Evolutionary conservation across 23 tunicate genomes (phyloP).

Genomic region (Halocynthia aurantium): DNA sequence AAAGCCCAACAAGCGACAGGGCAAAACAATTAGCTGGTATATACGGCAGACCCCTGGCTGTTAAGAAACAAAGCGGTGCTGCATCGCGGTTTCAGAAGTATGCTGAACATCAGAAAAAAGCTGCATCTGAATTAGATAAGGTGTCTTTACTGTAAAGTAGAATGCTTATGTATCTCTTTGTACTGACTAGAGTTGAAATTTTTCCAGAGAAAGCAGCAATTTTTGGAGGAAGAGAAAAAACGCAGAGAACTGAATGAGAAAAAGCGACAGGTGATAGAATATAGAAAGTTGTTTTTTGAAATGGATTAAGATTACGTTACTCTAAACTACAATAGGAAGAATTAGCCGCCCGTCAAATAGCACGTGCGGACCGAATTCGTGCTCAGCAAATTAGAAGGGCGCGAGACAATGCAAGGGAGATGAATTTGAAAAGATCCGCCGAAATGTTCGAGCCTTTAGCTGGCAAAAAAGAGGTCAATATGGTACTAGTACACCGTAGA

Average conservation of each 20-base stretch:
- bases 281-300: not conserved
- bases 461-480: too few relatives aligned
- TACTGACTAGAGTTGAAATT: not conserved
- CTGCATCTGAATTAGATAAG: constrained; percentile 45
- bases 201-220: constrained; percentile 31
- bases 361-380: constrained; percentile 37
- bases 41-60: constrained; percentile 76
- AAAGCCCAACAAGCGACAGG: constrained; percentile 14
- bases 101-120: constrained; percentile 38
- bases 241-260: constrained; percentile 47
- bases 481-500: too few relatives aligned
- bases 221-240: constrained; percentile 42
- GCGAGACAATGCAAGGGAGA: constrained; percentile 60
- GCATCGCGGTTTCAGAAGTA: constrained; percentile 22
- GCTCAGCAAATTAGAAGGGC: constrained; percentile 62
- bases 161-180: not conserved
- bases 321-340: constrained; percentile 51
- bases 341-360: constrained; percentile 54
- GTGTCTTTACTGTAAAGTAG: not conserved
- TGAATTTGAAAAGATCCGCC: constrained; percentile 59
- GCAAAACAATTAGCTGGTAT: constrained; percentile 69
- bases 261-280: constrained; percentile 41
- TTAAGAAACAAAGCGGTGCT: constrained; percentile 33
- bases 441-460: constrained; percentile 26
- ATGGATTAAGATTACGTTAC: not conserved